A percentile compares a stretch with the other conserved stretches of the same genome.
Evolutionary conservation across 92 coral and sea anemone species (phyloP).

Genomic region (Epizoanthus stellaris): DNA sequence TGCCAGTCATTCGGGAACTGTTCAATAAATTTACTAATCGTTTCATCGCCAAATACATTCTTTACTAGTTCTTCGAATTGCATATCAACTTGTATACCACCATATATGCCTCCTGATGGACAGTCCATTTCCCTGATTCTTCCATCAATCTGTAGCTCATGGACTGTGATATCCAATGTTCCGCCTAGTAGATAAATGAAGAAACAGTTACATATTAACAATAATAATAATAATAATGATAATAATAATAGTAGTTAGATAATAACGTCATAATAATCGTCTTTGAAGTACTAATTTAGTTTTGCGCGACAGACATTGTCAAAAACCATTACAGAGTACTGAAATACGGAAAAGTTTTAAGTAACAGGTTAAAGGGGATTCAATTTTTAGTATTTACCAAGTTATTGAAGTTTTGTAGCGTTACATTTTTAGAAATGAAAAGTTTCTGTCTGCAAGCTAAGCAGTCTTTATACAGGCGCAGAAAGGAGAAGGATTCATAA

Average conservation of each 20-base stretch:
- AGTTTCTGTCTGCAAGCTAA: no score
- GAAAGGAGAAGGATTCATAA: no score
- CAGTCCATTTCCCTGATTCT: slow-evolving; percentile 41
- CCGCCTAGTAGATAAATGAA: slow-evolving; percentile 24
- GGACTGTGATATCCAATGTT: slow-evolving; percentile 46
- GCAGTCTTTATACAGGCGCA: no score
- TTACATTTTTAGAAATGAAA: no score
- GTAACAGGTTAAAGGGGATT: no score
- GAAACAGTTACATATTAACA: not conserved
- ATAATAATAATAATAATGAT: no score
- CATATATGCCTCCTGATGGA: slow-evolving; percentile 46
- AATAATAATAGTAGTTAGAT: no score
- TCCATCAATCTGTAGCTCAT: slow-evolving; percentile 33
- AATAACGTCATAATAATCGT: no score
- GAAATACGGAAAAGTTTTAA: no score
- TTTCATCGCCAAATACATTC: slow-evolving; percentile 18
- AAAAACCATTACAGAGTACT: not conserved
- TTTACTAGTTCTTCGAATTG: slow-evolving; percentile 34
- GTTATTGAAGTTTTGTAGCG: no score
- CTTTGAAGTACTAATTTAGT: no score
- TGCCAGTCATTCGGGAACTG: slow-evolving; percentile 54
- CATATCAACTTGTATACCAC: slow-evolving; percentile 48
- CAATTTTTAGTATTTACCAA: no score
- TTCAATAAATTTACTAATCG: slow-evolving; percentile 7
- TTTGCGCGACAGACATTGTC: not conserved